Conservation (phyloP, 2,888 invertebrate genomes). For the Hypomecis punctinalis region DNA sequence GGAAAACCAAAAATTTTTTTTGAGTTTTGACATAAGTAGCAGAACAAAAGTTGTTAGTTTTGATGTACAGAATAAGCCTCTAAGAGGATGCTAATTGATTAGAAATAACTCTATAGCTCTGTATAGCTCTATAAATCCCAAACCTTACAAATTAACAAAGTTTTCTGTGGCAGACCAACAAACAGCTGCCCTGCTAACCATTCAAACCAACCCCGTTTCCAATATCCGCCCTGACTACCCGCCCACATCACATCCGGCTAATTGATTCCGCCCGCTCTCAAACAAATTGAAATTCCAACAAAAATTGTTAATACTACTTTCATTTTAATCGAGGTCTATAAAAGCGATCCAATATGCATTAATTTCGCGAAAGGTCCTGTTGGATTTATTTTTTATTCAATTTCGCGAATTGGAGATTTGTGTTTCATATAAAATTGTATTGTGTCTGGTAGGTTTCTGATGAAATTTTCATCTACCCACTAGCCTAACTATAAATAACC, state of each 20-base stretch:
- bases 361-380: slow-evolving; percentile 11
- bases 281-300: slow-evolving; percentile 38
- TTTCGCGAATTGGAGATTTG: neutral
- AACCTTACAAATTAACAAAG: too few relatives aligned
- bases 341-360: slow-evolving; percentile 14
- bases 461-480: too few relatives aligned
- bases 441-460: neutral
- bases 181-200: too few relatives aligned
- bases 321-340: slow-evolving; percentile 15
- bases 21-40: too few relatives aligned
- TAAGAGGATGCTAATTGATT: too few relatives aligned
- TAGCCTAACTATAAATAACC: too few relatives aligned
- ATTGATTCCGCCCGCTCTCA: slow-evolving; percentile 57
- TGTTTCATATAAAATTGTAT: neutral
- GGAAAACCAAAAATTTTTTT: too few relatives aligned
- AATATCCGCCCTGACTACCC: slow-evolving; percentile 53
- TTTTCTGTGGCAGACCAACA: too few relatives aligned
- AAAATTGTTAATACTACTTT: slow-evolving; percentile 30
- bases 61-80: too few relatives aligned
- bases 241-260: slow-evolving; percentile 53
- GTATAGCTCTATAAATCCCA: too few relatives aligned
- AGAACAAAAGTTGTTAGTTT: too few relatives aligned
- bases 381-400: slow-evolving; percentile 6
- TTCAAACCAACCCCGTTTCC: slow-evolving; percentile 33
- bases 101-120: too few relatives aligned